A percentile compares a stretch with the other conserved stretches of the same genome.
Conservation (phyloP, 2,888 invertebrate species). For the Bembecia ichneumoniformis region DNA sequence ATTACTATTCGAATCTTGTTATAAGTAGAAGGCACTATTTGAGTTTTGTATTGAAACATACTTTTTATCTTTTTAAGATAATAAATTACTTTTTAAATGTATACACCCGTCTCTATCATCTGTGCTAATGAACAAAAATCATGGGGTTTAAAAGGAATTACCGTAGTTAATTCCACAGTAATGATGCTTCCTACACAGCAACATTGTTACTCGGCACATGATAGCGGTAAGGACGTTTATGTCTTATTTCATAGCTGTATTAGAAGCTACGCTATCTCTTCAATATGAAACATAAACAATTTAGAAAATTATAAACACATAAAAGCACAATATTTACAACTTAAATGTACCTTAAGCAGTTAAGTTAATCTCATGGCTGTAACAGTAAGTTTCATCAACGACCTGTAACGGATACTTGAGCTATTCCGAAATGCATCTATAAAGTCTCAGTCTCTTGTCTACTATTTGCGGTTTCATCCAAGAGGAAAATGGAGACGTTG, state of each 20-base stretch:
- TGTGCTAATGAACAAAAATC: too few relatives aligned
- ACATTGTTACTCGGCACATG: background rate
- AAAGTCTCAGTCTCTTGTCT: slow-evolving; percentile 31
- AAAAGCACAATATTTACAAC: background rate
- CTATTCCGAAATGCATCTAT: slow-evolving; percentile 37
- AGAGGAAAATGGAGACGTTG: slow-evolving; percentile 37
- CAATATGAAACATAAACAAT: background rate
- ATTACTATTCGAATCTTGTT: too few relatives aligned
- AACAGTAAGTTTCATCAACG: slow-evolving; percentile 26
- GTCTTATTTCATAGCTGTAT: slow-evolving; percentile 1
- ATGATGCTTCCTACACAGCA: background rate
- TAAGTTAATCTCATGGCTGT: slow-evolving; percentile 27
- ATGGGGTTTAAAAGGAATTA: background rate
- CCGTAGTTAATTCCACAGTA: background rate
- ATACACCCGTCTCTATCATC: too few relatives aligned
- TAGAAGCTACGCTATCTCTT: background rate
- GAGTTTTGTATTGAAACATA: too few relatives aligned
- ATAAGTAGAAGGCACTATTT: too few relatives aligned
- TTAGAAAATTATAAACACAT: background rate
- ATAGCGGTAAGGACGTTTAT: slow-evolving; percentile 3
- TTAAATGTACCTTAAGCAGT: slow-evolving; percentile 8
- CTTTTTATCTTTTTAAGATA: too few relatives aligned
- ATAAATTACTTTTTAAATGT: too few relatives aligned
- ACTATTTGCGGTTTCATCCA: slow-evolving; percentile 52
- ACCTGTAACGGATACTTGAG: slow-evolving; percentile 34